Base-by-base conservation (phyloP, 2,113 vertebrate species). In the Pyrgilauda ruficollis region DNA sequence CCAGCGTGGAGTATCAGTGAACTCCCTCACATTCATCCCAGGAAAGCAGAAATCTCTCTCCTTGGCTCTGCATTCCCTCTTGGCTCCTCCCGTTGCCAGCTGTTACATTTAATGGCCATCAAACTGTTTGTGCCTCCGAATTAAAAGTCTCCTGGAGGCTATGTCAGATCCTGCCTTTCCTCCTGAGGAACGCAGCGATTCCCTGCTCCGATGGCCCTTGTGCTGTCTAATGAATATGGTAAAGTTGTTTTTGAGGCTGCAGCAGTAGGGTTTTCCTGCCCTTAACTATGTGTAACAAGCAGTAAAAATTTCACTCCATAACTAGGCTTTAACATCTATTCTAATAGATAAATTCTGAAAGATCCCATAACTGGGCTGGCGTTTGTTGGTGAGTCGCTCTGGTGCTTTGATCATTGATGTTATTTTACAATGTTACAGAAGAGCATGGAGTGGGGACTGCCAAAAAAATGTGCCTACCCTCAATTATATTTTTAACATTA, bases 41-140 rank as follows among this genome's bases (percentile, higher is more conserved):
- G 88, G 61, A 92, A 93, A 43, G 74, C 87, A 94, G 94, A 95
- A 92, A 95, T 86, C 15, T 41, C 59, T 31, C 80, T 97, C 62
- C 94, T 96, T 97, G 97, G 96, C 96, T 96, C 90, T 9, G 13
- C 50, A 10, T 28, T 81, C 88, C 91, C 91, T 74, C 93, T 94
- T 97, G 96, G 95, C 96, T 97, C 94, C 87, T 95, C 62, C 61
- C 4, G 35, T 56, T 97, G 94, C 95, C 96, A 97, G 96, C 96
- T 97, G 95, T 76, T 97, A 59, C 0, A 33, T 93, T 94, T 94
- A 96, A 97, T 96, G 96, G 94, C 93, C 92, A 68, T 97, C 97
- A 97, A 96, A 95, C 78, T 37, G 81, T 70, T 93, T 88, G 94
- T 95, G 94, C 84, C 93, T 97, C 90, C 4, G 70, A 97, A 97